Evolutionary conservation across 2,888 invertebrate species (phyloP).

Genomic region (Dynastes grantii): DNA sequence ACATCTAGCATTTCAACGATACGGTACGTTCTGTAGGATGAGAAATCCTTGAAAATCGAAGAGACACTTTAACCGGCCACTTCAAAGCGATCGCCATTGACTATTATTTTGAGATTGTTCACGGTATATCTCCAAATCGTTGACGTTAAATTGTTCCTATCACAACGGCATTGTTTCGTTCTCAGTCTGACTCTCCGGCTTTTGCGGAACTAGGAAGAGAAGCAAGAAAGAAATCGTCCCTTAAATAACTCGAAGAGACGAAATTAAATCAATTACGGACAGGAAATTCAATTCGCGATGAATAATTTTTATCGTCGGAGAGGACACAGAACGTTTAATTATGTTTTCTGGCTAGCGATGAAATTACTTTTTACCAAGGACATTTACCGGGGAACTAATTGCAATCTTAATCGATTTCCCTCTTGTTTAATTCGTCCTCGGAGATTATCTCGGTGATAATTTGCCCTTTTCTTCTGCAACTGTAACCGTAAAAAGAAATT

Average conservation of each 20-base stretch:
- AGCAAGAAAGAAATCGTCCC: background rate
- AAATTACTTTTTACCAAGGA: constrained; percentile 67
- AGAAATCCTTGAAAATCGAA: background rate
- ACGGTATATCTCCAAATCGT: constrained; percentile 17
- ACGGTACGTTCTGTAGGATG: too few species aligned
- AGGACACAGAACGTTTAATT: constrained; percentile 66
- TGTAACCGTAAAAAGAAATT: constrained; percentile 26
- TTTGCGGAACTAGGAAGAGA: background rate
- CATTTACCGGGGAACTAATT: constrained; percentile 67
- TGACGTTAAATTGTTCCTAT: constrained; percentile 34
- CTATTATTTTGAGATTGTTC: constrained; percentile 38
- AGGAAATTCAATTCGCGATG: constrained; percentile 62
- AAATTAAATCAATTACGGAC: constrained; percentile 51
- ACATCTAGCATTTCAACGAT: background rate
- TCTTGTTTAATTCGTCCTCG: constrained; percentile 60
- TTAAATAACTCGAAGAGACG: constrained; percentile 28
- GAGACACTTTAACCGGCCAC: constrained; percentile 14
- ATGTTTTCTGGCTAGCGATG: constrained; percentile 67
- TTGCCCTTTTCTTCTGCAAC: constrained; percentile 9
- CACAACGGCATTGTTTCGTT: background rate
- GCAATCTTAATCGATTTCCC: constrained; percentile 68
- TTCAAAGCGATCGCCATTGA: constrained; percentile 34
- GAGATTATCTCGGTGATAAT: constrained; percentile 16
- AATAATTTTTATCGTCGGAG: constrained; percentile 61
- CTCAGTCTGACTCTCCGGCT: background rate